Evolutionary conservation across 2,113 vertebrate genomes (phyloP).

Genomic region (Caracal caracal): DNA sequence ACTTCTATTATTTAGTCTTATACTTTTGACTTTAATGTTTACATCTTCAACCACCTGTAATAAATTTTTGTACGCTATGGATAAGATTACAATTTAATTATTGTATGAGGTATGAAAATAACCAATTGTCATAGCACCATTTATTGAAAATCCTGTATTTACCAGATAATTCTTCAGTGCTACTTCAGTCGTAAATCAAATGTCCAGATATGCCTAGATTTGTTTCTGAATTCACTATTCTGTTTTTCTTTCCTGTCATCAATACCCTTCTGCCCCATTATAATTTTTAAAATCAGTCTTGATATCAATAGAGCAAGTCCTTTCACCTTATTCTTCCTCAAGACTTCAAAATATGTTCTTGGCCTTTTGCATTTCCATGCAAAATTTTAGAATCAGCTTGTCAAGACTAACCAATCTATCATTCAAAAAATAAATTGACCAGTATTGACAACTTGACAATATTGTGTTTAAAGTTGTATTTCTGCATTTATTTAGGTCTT

Average conservation of each 20-base stretch:
- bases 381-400: not conserved
- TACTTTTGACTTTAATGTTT: not conserved
- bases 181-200: not conserved
- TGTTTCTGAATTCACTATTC: not conserved
- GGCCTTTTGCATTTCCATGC: not conserved
- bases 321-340: not conserved
- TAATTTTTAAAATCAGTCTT: not conserved
- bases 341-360: not conserved
- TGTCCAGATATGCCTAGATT: not conserved
- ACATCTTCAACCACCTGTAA: not conserved
- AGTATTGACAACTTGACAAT: not conserved
- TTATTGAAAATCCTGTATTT: slow-evolving; percentile 3
- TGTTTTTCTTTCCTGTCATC: not conserved
- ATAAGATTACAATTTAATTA: not conserved
- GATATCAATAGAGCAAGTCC: not conserved
- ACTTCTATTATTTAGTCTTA: not conserved
- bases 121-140: not conserved
- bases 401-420: not conserved
- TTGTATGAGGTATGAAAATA: not conserved
- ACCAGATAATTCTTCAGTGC: not conserved
- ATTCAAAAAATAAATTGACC: not conserved
- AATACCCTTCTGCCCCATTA: not conserved
- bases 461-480: not conserved
- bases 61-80: not conserved
- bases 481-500: not conserved